phyloP scores from a whole-genome alignment of 2,888 invertebrate genomes.

The Nebria brevicollis region DNA sequence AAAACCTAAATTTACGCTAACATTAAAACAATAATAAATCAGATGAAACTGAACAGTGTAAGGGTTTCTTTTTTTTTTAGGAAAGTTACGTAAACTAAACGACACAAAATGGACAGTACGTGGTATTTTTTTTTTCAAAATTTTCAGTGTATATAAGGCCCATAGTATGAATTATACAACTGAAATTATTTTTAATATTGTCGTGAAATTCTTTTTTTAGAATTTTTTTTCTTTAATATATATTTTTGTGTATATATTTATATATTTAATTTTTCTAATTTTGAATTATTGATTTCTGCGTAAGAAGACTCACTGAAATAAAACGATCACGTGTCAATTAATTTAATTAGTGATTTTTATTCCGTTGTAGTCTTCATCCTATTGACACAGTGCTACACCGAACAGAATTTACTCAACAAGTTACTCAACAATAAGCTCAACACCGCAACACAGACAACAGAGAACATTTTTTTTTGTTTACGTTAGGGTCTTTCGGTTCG shows the following conservation, averaged over 20 bases:
- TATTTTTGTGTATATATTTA: conserved; percentile 25
- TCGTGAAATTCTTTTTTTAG: conserved; percentile 60
- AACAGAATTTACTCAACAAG: conserved; percentile 1
- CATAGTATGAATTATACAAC: conserved; percentile 64
- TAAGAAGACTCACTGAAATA: background rate
- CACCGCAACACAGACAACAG: conserved; percentile 38
- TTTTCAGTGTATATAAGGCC: conserved; percentile 67
- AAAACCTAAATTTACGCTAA: conserved; percentile 8
- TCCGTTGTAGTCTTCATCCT: background rate
- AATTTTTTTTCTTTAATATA: conserved; percentile 42
- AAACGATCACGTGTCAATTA: too few relatives aligned
- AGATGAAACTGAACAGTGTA: conserved; percentile 70
- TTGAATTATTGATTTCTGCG: background rate
- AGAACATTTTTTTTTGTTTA: too few relatives aligned
- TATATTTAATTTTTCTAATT: conserved; percentile 11
- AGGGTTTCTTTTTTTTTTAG: conserved; percentile 60
- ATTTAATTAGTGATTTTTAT: too few relatives aligned
- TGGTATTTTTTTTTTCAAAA: conserved; percentile 54
- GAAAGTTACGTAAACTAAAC: conserved; percentile 55
- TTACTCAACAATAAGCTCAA: conserved; percentile 10
- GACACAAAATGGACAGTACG: conserved; percentile 61
- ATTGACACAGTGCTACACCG: background rate
- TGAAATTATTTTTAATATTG: conserved; percentile 65
- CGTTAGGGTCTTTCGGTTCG: background rate
- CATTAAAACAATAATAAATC: conserved; percentile 59